Evolutionary conservation across 2,113 vertebrate genomes (phyloP), one percentile per base, ranked within the genome.

Genomic region (Alectura lathami): DNA sequence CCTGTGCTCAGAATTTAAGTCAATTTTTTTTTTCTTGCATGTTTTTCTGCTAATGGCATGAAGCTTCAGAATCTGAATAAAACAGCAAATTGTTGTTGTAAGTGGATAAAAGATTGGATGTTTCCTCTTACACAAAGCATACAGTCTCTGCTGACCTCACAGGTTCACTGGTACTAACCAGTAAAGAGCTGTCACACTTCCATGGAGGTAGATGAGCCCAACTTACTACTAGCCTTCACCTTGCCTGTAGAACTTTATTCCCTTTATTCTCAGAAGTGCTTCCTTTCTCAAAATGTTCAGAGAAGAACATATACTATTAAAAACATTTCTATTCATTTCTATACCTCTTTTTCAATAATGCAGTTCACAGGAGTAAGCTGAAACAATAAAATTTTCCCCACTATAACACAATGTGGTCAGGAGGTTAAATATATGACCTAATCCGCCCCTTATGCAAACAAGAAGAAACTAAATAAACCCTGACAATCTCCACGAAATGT

Each of bases 1-100:
- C 43, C 67, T 83, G 27, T 87, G 45, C 78, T 79, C 45, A 64
- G 36, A 64, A 76, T 73, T 87, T 29, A 76, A 57, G 17, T 20
- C 29, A 12, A 1, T 4, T 8, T 36, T 78, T 36, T 78, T 62
- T 69, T 63, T 18, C 74, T 32, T 83, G 47, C 20, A n/a, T 92
- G 36, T 43, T 87, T 34, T 75, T 75, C 89, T 88, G 66, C 62
- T 76, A 89, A 64, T 48, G n/a, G 24, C 40, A 70, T n/a, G 60
- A 75, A 83, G 24, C 66, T 88, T 78, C 86, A 89, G 62, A 27
- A 89, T 85, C 89, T 76, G 75, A 89, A 79, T 54, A 68, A 91
- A 91, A 16, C 30, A 93, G 48, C 42, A 89, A 87, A 76, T 63
- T 54, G 15, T 75, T 82, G 70, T 68, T 54, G 91, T 17, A 81